Base-by-base conservation (phyloP, 1,140 invertebrate species). In the Ceratina australensis region DNA sequence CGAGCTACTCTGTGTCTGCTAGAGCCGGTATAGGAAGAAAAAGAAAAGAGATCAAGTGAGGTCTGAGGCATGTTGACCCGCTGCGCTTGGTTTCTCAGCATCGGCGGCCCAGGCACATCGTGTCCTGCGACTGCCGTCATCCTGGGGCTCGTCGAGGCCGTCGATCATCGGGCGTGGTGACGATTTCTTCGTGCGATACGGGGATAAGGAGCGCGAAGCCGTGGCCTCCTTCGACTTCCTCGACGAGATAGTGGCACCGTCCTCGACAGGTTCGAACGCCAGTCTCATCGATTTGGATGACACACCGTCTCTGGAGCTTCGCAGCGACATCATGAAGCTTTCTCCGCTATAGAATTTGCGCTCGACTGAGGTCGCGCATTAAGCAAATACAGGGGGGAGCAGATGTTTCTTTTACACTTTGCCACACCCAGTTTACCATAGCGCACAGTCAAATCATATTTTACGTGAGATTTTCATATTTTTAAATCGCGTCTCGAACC, bases 201-300 rank as follows among this genome's bases (percentile, higher is more conserved):
- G 95, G n/a, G 95, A 95, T 76, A 95, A 95, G 84, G 95, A 96
- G 88, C 92, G 93, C 66, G 95, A 96, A 89, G 95, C 95, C 26
- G 94, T 96, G 65, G 95, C 95, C 47, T 95, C 94, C 80, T 96
- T 96, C 89, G 95, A 96, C 91, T 96, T 96, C 92, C 93, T 96
- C 66, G 94, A 96, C 87, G 94, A 95, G 79, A 90, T 96, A 79
- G 82, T 81, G 22, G 74, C 89, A 26, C 89, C 91, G 0, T 84
- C 90, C 8, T 93, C 93, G 18, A 78, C 93, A 91, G 76, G 93
- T 92, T 77, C 92, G 94, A 83, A 92, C 93, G 73, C 67, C 71
- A 79, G 72, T 73, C 76, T 80, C 69, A 65, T 81, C 80, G 76
- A 84, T 57, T 60, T 76, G 68, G 81, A 81, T 20, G 78, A 83